Base-by-base conservation (phyloP, 1,140 invertebrate genomes). In the Papilio polyxenes region DNA sequence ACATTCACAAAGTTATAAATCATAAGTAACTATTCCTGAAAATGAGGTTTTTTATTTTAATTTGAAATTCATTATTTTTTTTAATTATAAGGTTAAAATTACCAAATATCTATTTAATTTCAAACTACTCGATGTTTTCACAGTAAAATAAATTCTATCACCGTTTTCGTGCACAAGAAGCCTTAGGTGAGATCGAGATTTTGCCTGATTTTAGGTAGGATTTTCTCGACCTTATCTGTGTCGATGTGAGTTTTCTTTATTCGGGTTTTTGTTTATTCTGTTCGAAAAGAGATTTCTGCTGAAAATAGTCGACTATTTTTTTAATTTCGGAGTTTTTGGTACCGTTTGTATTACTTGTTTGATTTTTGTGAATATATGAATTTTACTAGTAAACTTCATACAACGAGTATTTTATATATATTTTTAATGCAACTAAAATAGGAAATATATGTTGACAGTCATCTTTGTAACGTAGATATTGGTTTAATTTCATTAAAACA, bases 161-260 rank as follows among this genome's bases (percentile, higher is more conserved):
- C 40, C 15, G 56, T 44, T 31, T 51, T 49, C 59, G 77, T 82
- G 76, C 48, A 48, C 51, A 75, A 82, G 81, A 53, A 65, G 80
- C 87, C 86, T 90, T 90, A 90, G 87, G 87, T 86, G 87, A 85
- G 87, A 83, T 84, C 82, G 83, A 86, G 89, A 91, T 90, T 89
- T 88, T 89, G 23, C 2, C 84, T 91, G 87, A 90, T 90, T 89
- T 86, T 87, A 91, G 83, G 86, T 85, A 75, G 87, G 85, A 89
- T 91, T 91, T 87, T 88, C 86, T 86, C 84, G 76, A 82, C 87
- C 86, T 85, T 89, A 88, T 89, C 83, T 84, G 80, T 82, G 83
- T 81, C 83, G 84, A 84, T 85, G 85, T 85, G 80, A 83, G 84
- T 85, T 87, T 86, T 86, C 83, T 86, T 86, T 82, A 83, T 82